Evolutionary conservation across 2,888 invertebrate genomes (phyloP).

Genomic region (Lasioglossum malachurum): DNA sequence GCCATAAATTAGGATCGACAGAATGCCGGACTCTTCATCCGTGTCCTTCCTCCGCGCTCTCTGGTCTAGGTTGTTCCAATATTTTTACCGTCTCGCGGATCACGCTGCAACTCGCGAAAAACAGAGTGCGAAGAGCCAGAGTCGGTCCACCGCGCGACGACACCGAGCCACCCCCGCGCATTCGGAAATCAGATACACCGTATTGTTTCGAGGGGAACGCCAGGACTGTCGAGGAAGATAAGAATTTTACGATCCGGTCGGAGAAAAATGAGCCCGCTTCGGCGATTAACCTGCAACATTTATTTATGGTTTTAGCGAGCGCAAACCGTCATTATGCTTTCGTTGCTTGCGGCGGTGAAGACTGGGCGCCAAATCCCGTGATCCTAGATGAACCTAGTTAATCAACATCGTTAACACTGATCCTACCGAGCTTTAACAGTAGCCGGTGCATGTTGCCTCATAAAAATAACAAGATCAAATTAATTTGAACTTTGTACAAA

Average conservation of each 20-base stretch:
- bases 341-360: neutral
- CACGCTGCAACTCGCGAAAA: conserved; percentile 19
- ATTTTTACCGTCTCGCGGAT: conserved; percentile 39
- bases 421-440: no score
- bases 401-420: no score
- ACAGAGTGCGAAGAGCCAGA: conserved; percentile 20
- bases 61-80: conserved; percentile 24
- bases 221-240: conserved; percentile 44
- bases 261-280: conserved; percentile 27
- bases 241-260: conserved; percentile 58
- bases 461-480: no score
- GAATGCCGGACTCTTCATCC: conserved; percentile 77
- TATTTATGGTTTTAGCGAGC: conserved; percentile 22
- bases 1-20: conserved; percentile 84
- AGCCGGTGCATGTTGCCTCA: no score
- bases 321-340: neutral
- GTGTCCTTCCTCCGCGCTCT: conserved; percentile 38
- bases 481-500: no score
- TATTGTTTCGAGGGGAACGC: conserved; percentile 45
- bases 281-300: conserved; percentile 40
- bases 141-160: conserved; percentile 48
- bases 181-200: conserved; percentile 55
- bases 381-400: no score
- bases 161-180: conserved; percentile 1
- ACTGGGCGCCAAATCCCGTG: neutral